A percentile compares a stretch with the other conserved stretches of the same genome.
Conservation (phyloP, 2,888 invertebrate species). For the Habroteleia sp. region DNA sequence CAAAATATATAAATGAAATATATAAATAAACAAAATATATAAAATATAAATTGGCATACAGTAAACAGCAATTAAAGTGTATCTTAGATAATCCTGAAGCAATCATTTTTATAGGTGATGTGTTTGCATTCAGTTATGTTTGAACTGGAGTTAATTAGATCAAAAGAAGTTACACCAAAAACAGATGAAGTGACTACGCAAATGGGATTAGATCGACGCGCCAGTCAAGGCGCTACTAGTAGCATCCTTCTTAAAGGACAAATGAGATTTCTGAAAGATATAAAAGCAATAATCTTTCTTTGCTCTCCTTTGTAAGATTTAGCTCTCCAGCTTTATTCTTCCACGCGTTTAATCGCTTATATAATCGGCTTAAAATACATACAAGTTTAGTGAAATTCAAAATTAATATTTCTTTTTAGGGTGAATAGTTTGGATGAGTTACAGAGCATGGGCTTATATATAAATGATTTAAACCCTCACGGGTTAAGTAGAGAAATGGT, state of each 20-base stretch:
- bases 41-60: too few species aligned
- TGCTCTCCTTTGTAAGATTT: constrained; percentile 91
- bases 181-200: constrained; percentile 65
- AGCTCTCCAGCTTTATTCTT: constrained; percentile 2
- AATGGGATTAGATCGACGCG: constrained; percentile 82
- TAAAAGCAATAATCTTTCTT: constrained; percentile 90
- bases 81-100: too few species aligned
- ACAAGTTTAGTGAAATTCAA: too few species aligned
- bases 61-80: too few species aligned
- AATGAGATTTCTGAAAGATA: constrained; percentile 90
- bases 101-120: constrained; percentile 84
- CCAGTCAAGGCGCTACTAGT: constrained; percentile 86
- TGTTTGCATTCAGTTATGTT: constrained; percentile 92
- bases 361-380: constrained; percentile 16
- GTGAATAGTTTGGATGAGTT: constrained; percentile 93
- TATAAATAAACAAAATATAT: too few species aligned
- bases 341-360: not conserved
- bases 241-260: constrained; percentile 92
- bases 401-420: constrained; percentile 79
- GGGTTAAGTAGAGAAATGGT: constrained; percentile 92
- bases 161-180: constrained; percentile 74
- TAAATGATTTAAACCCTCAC: constrained; percentile 92
- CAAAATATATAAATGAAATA: too few species aligned
- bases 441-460: constrained; percentile 88
- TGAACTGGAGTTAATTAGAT: constrained; percentile 89